A percentile compares a stretch with the other conserved stretches of the same genome.
phyloP scores from a whole-genome alignment of 1,140 invertebrate genomes.

The Lucilia sericata region DNA sequence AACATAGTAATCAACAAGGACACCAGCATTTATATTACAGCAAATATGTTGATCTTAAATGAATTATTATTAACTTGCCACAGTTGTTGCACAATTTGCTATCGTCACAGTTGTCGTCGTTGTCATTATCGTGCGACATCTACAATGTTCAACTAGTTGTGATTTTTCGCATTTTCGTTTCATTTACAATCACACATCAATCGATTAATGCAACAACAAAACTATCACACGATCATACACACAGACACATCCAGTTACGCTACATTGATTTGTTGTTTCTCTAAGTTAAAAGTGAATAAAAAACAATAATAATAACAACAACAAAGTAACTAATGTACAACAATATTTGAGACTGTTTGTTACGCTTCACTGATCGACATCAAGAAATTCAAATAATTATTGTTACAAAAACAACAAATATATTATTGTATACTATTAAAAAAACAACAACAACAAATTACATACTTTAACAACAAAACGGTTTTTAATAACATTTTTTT shows the following conservation, averaged over 20 bases:
- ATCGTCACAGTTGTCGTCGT: neutral
- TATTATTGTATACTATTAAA: neutral
- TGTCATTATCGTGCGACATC: neutral
- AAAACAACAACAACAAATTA: neutral
- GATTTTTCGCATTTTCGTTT: neutral
- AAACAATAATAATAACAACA: neutral
- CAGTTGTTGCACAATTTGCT: neutral
- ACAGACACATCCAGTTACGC: conserved; percentile 8
- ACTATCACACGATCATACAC: neutral
- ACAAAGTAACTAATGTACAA: neutral
- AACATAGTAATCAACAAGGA: no score
- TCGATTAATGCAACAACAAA: neutral
- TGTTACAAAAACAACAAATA: neutral
- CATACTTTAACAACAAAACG: neutral
- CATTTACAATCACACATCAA: neutral
- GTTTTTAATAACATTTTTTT: neutral
- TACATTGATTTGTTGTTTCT: conserved; percentile 34
- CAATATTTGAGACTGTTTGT: neutral
- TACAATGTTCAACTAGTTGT: neutral
- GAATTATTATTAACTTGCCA: neutral
- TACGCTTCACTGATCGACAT: conserved; percentile 22
- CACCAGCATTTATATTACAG: neutral
- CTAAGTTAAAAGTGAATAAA: neutral
- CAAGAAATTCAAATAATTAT: conserved; percentile 19
- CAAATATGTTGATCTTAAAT: conserved; percentile 1